Evolutionary conservation across 2,888 invertebrate species (phyloP).

Genomic region (Ophion obscuratus): DNA sequence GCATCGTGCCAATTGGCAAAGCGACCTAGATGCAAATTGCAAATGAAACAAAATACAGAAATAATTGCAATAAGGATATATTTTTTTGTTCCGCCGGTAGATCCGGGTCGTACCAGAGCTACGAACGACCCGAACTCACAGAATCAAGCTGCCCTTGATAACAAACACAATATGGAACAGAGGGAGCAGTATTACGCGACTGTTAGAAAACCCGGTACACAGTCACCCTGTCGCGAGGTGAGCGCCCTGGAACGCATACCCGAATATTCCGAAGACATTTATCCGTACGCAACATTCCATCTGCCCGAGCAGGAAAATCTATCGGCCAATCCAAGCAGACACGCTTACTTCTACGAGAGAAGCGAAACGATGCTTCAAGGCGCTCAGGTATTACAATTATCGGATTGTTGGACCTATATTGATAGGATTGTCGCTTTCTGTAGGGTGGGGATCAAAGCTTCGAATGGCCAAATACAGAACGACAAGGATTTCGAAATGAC

Average conservation of each 20-base stretch:
- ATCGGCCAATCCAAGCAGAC: conserved; percentile 84
- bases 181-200: conserved; percentile 86
- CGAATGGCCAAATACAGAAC: no score
- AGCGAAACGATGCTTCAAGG: conserved; percentile 82
- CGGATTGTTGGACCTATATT: conserved; percentile 3
- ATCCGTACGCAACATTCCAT: conserved; percentile 87
- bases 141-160: conserved; percentile 82
- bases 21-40: neutral
- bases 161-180: conserved; percentile 84
- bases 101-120: conserved; percentile 76
- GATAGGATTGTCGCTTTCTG: no score
- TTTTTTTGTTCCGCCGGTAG: conserved; percentile 62
- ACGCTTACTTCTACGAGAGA: conserved; percentile 82
- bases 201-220: conserved; percentile 84
- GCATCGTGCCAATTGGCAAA: neutral
- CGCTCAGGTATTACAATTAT: conserved; percentile 75
- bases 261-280: conserved; percentile 87
- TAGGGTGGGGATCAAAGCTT: no score
- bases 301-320: conserved; percentile 86
- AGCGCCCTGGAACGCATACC: conserved; percentile 85
- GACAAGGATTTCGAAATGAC: no score
- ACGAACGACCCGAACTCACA: conserved; percentile 81
- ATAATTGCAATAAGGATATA: neutral
- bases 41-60: neutral
- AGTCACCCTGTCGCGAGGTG: conserved; percentile 83